Evolutionary conservation across 2,113 vertebrate species (phyloP), one percentile per base, ranked within the genome.

Genomic region (Turdus rufiventris): DNA sequence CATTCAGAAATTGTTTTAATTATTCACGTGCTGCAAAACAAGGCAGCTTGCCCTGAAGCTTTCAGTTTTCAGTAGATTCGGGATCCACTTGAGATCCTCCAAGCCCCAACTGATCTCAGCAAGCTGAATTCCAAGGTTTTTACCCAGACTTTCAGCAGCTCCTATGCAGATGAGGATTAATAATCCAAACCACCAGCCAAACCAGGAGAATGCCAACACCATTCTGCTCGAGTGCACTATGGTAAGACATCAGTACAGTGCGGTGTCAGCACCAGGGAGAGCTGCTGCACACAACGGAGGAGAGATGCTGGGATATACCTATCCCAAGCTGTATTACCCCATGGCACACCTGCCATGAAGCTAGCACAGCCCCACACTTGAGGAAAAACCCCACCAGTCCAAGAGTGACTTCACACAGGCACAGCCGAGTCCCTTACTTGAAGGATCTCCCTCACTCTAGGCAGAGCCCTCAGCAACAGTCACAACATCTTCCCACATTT

Each of bases 151-250:
- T 79, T 70, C 62, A 72, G 53, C 6, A 85, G 48, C 31, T 87
- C n/a, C 82, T 18, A 10, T 33, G 8, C 20, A 62, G 18, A 58
- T n/a, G 19, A 68, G 43, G 38, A 83, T 57, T 79, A 72, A 71
- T 19, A 71, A 61, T 23, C 23, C 42, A 24, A 81, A 60, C 38
- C 1, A 1, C 63, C 50, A 34, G 16, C 29, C 36, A 82, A 50
- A 42, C 10, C 13, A 62, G 29, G 9, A 3, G 17, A 63, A n/a
- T 5, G 34, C 51, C 66, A 73, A 21, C 19, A 6, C 26, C 70
- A 62, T 6, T 2, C 0, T 4, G 29, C 34, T 74, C 0, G 0
- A 65, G 14, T 0, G 1, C 14, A 8, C 31, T 28, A 4, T 0
- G 0, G 33, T 68, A 48, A 65, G 36, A 75, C 31, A 65, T 5